phyloP scores from a whole-genome alignment of 1,140 invertebrate species.

The Heliconius hermathena region DNA sequence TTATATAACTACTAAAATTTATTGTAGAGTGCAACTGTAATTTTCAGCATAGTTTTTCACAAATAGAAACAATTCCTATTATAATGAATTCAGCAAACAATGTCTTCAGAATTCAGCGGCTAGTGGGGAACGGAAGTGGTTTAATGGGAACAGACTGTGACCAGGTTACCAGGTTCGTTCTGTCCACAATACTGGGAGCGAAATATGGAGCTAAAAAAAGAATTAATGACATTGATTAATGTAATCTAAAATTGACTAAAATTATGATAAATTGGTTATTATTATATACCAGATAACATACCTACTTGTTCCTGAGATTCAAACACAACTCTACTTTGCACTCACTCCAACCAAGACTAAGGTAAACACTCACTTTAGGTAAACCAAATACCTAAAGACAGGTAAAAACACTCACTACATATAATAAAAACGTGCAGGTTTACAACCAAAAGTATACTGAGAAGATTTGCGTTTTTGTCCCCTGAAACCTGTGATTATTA shows the following conservation, averaged over 20 bases:
- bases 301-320: neutral
- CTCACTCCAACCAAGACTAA: neutral
- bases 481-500: constrained; percentile 72
- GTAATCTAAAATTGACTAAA: neutral
- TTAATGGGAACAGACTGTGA: too few species aligned
- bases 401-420: neutral
- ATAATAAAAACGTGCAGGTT: constrained; percentile 46
- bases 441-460: constrained; percentile 61
- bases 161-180: too few species aligned
- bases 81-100: too few species aligned
- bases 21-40: too few species aligned
- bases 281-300: neutral
- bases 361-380: neutral
- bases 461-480: constrained; percentile 49
- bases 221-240: too few species aligned
- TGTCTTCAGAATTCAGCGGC: neutral
- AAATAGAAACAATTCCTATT: too few species aligned
- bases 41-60: too few species aligned
- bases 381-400: neutral
- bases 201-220: too few species aligned
- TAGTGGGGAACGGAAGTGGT: too few species aligned
- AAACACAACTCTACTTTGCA: neutral
- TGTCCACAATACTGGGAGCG: too few species aligned
- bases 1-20: neutral
- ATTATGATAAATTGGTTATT: neutral